Percentiles rank a stretch among this genome's conserved stretches.
Conservation (phyloP, 2,888 invertebrate species). For the Odontocerum albicorne region DNA sequence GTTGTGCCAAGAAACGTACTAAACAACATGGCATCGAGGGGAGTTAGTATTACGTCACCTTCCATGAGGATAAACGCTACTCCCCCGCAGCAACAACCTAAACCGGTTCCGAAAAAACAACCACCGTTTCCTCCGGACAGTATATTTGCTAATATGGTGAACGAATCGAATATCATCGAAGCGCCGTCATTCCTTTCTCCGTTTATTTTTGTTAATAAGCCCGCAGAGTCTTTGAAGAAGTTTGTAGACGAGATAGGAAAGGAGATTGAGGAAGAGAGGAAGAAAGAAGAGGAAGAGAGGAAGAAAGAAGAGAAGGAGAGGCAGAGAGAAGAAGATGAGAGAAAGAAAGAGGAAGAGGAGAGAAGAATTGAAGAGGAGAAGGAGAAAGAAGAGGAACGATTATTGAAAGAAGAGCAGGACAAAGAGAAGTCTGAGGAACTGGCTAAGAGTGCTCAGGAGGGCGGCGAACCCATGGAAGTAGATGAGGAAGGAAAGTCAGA, state of each 20-base stretch:
- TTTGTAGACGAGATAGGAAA: constrained; percentile 17
- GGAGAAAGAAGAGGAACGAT: constrained; percentile 3
- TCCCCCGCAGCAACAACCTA: neutral
- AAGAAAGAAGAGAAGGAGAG: neutral
- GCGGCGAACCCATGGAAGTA: constrained; percentile 5
- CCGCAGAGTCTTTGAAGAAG: constrained; percentile 1
- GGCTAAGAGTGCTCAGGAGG: neutral
- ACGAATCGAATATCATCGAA: constrained; percentile 12
- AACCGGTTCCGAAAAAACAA: neutral
- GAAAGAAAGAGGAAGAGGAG: constrained; percentile 1
- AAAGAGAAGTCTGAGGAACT: constrained; percentile 2
- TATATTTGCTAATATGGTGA: constrained; percentile 4
- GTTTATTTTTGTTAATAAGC: constrained; percentile 17
- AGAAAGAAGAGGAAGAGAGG: constrained; percentile 5
- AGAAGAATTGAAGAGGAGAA: constrained; percentile 5
- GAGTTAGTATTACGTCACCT: constrained; percentile 10
- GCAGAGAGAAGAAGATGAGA: neutral
- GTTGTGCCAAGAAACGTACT: constrained; percentile 6
- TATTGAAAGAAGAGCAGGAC: neutral
- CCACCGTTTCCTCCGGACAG: constrained; percentile 14
- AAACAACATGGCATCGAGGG: constrained; percentile 17
- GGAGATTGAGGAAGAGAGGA: constrained; percentile 7
- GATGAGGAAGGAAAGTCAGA: neutral
- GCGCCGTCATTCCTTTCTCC: constrained; percentile 22
- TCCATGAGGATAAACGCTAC: neutral